phyloP scores from a whole-genome alignment of 2,113 vertebrate species.

The Hippocampus mohnikei region DNA sequence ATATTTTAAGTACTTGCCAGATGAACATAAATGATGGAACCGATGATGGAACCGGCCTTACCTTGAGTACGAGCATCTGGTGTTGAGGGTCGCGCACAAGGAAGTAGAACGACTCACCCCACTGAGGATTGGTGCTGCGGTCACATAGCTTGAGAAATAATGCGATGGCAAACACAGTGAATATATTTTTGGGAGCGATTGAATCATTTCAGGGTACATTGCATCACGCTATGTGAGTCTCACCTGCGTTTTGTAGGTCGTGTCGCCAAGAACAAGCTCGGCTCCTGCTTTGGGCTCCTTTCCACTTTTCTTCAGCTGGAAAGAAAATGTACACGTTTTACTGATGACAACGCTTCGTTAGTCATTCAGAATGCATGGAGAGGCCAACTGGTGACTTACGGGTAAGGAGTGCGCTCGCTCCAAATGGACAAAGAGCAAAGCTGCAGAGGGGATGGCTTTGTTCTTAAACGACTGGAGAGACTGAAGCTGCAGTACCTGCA shows the following conservation, averaged over 20 bases:
- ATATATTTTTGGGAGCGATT: not conserved
- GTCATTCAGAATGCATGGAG: not conserved
- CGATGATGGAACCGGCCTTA: slow-evolving; percentile 29
- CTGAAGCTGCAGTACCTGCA: slow-evolving; percentile 78
- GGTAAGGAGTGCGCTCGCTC: slow-evolving; percentile 78
- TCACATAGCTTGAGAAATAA: slow-evolving; percentile 67
- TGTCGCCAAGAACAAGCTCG: slow-evolving; percentile 73
- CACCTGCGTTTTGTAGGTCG: slow-evolving; percentile 80
- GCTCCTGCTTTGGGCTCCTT: slow-evolving; percentile 80
- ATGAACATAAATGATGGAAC: not conserved
- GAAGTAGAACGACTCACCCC: slow-evolving; percentile 83
- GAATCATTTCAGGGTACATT: not conserved
- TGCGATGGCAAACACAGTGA: not conserved
- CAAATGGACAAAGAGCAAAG: slow-evolving; percentile 79
- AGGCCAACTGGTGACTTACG: slow-evolving; percentile 64
- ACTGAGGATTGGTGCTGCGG: slow-evolving; percentile 73
- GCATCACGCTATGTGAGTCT: not conserved
- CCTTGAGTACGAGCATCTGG: slow-evolving; percentile 83
- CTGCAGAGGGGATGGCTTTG: slow-evolving; percentile 76
- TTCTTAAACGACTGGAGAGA: slow-evolving; percentile 75
- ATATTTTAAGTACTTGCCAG: not conserved
- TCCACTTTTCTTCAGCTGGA: slow-evolving; percentile 80
- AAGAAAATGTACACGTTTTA: not conserved
- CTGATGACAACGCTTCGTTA: not conserved
- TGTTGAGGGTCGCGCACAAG: slow-evolving; percentile 75